phyloP scores from a whole-genome alignment of 2,113 vertebrate genomes.

The Chaetorhynchus papuensis region DNA sequence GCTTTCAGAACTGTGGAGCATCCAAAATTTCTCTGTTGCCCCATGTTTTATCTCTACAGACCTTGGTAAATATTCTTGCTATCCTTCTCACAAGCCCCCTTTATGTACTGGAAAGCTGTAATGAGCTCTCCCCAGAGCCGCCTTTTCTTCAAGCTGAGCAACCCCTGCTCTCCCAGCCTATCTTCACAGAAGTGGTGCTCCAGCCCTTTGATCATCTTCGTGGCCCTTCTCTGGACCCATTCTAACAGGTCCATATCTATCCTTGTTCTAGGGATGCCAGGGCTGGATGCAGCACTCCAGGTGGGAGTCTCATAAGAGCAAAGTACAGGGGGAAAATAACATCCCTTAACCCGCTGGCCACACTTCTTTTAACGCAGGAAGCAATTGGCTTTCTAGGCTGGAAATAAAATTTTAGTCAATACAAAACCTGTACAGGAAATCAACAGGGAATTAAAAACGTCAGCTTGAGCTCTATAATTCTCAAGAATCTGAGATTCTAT shows the following conservation, averaged over 20 bases:
- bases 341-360: not conserved
- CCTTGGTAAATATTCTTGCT: not conserved
- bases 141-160: not conserved
- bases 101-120: not conserved
- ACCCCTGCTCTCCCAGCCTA: not conserved
- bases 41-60: not conserved
- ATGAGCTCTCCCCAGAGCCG: not conserved
- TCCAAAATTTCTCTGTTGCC: not conserved
- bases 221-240: not conserved
- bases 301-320: not conserved
- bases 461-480: not conserved
- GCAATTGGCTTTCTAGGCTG: not conserved
- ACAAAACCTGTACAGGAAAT: not conserved
- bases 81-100: not conserved
- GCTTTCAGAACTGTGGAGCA: not conserved
- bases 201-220: not conserved
- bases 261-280: not conserved
- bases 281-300: not conserved
- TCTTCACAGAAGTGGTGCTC: not conserved
- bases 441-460: not conserved
- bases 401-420: not conserved
- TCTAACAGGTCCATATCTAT: not conserved
- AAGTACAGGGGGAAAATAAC: not conserved
- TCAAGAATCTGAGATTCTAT: not conserved
- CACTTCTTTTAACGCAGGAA: not conserved